Evolutionary conservation across 2,113 vertebrate species (phyloP).

Genomic region (Xenopus borealis): DNA sequence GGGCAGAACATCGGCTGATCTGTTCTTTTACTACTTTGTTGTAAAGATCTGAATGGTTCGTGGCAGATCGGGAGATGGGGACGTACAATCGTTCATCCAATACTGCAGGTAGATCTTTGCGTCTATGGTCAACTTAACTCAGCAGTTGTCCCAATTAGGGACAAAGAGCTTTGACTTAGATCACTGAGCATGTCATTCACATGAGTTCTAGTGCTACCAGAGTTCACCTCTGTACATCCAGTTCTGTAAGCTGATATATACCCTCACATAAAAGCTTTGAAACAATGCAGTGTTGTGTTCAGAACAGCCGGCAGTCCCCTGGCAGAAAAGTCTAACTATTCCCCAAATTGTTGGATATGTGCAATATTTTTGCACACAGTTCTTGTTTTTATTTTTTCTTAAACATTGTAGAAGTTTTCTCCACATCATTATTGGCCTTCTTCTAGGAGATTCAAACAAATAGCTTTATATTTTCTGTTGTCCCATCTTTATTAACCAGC

Average conservation of each 20-base stretch:
- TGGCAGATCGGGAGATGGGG: too few species aligned
- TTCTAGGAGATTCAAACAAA: slow-evolving; percentile 33
- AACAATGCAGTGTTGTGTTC: slow-evolving; percentile 5
- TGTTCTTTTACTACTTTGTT: too few species aligned
- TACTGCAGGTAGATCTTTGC: too few species aligned
- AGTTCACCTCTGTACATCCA: background rate
- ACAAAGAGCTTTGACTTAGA: too few species aligned
- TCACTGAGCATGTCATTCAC: too few species aligned
- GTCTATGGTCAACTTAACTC: too few species aligned
- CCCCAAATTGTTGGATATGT: slow-evolving; percentile 7
- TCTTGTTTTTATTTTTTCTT: slow-evolving; percentile 25
- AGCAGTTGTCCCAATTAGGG: too few species aligned
- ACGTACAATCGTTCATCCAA: too few species aligned
- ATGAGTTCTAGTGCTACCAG: too few species aligned
- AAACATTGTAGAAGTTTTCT: slow-evolving; percentile 5
- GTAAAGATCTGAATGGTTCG: too few species aligned
- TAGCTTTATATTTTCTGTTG: slow-evolving; percentile 39
- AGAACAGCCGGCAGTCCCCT: slow-evolving; percentile 3
- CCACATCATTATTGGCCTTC: slow-evolving; percentile 31
- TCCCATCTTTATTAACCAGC: slow-evolving; percentile 42
- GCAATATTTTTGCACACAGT: slow-evolving; percentile 10
- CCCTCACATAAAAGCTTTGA: slow-evolving; percentile 10
- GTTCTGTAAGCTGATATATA: background rate
- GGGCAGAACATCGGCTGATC: too few species aligned
- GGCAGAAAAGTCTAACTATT: slow-evolving; percentile 1